Base-by-base conservation (phyloP, 2,113 vertebrate species). In the Corvus hawaiiensis region DNA sequence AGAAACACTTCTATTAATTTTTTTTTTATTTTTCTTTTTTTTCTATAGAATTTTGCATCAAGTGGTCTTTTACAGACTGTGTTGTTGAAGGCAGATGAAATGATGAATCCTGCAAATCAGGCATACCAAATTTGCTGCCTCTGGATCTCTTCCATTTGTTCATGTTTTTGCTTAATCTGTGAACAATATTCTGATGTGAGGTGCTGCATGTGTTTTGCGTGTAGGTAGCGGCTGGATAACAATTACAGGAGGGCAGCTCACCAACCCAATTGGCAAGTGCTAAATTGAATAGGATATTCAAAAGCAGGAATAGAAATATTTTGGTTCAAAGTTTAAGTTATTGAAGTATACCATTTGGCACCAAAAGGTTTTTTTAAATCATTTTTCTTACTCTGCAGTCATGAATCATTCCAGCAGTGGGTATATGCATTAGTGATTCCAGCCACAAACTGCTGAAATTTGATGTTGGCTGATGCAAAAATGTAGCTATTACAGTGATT, bases 251-350 rank as follows among this genome's bases (percentile, higher is more conserved):
- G 33, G 76, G 88, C 73, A 68, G 28, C 15, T 55, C 1, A 76
- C 80, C 90, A 95, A 11, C 41, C 54, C 72, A 59, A 12, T 32
- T 84, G 76, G 64, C 88, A 90, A 93, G 32, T 1, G 2, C 61
- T 90, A 43, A 78, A 82, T 17, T 51, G 52, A 77, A 90, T 32
- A 51, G 59, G 68, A 54, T 95, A 64, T 66, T 75, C 83, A 82
- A 89, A 94, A 79, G 44, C 3, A 2, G 32, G 41, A 91, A 77
- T 74, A 44, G 43, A 96, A 96, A 95, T 76, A 88, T 95, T 95
- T 94, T 94, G 48, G 28, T 96, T 96, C 73, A 81, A 90, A 94
- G 48, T 92, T 84, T 87, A 90, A 92, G 89, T 90, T 68, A 84
- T 68, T 43, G 8, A 96, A 84, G 86, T 64, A 52, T 68, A 90